These are phyloP conservation scores for Eupsilia transversa DNA, from an alignment of 2,888 invertebrate species.

Conservation along the genomic window DNA sequence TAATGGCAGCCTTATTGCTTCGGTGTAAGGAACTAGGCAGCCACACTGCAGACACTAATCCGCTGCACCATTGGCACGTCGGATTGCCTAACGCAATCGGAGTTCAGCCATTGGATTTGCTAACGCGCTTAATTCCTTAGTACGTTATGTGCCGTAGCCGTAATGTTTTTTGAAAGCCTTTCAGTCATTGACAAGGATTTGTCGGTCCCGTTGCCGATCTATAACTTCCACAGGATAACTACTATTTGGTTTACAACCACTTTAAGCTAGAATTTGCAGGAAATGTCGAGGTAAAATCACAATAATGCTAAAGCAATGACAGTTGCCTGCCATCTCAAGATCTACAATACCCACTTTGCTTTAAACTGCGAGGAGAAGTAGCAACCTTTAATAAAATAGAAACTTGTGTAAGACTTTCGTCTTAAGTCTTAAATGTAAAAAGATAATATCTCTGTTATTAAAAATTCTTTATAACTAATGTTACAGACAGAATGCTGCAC, in stretches of 20 bases:
- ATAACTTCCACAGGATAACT: background rate
- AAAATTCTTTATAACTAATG: conserved; percentile 16
- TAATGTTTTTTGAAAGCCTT: conserved; percentile 26
- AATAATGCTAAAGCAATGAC: conserved; percentile 44
- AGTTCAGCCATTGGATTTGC: conserved; percentile 47
- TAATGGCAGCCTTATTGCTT: background rate
- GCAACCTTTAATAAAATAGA: conserved; percentile 35
- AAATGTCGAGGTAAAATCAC: conserved; percentile 47
- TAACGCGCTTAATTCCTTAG: conserved; percentile 46
- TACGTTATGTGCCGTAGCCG: conserved; percentile 25
- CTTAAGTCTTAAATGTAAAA: conserved; percentile 4
- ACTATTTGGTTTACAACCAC: conserved; percentile 7
- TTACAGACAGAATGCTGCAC: background rate
- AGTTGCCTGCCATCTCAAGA: conserved; percentile 35
- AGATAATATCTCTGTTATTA: conserved; percentile 6
- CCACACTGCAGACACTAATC: conserved; percentile 45
- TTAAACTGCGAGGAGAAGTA: conserved; percentile 27
- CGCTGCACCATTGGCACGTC: conserved; percentile 39
- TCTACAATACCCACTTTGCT: conserved; percentile 35
- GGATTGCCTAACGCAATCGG: conserved; percentile 53
- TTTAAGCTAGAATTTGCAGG: conserved; percentile 26
- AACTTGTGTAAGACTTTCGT: conserved; percentile 13
- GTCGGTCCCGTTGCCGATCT: background rate
- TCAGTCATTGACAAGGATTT: conserved; percentile 18
- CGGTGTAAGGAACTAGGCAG: background rate